phyloP scores from a whole-genome alignment of 2,797 vertebrate genomes.

The Acanthurus lineatus region DNA sequence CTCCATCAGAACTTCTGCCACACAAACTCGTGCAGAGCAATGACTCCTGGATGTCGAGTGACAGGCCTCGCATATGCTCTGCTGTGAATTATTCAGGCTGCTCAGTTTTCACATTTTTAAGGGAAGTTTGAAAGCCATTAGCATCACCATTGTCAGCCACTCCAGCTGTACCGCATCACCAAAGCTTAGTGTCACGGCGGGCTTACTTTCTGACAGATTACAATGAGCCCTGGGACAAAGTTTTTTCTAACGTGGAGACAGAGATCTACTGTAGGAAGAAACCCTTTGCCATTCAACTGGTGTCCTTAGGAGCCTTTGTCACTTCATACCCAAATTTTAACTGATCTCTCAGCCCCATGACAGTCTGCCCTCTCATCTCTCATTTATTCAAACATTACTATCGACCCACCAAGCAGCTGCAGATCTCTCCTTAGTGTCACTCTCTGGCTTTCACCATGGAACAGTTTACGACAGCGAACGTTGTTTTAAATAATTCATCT shows the following conservation, averaged over 20 bases:
- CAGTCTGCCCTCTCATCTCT: slow-evolving; percentile 60
- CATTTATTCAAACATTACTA: slow-evolving; percentile 53
- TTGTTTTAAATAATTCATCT: slow-evolving; percentile 56
- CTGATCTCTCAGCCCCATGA: slow-evolving; percentile 50
- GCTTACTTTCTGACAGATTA: slow-evolving; percentile 54
- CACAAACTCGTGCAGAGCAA: slow-evolving; percentile 53
- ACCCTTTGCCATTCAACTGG: slow-evolving; percentile 53
- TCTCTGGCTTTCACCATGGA: slow-evolving; percentile 31
- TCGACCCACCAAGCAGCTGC: slow-evolving; percentile 61
- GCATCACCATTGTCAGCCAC: slow-evolving; percentile 52
- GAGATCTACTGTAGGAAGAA: slow-evolving; percentile 24
- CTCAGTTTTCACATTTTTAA: slow-evolving; percentile 77
- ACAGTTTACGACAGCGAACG: slow-evolving; percentile 49
- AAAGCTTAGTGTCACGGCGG: slow-evolving; percentile 68
- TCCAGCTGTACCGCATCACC: slow-evolving; percentile 79
- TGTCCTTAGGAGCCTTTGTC: slow-evolving; percentile 41
- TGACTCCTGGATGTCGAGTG: slow-evolving; percentile 56
- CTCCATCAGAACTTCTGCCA: slow-evolving; percentile 64
- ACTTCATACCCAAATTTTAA: slow-evolving; percentile 41
- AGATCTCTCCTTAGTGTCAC: slow-evolving; percentile 44
- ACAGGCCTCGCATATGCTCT: slow-evolving; percentile 73
- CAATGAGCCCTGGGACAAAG: slow-evolving; percentile 45
- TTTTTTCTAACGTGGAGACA: slow-evolving; percentile 19
- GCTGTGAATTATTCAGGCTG: slow-evolving; percentile 79
- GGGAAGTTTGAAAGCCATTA: slow-evolving; percentile 79